These are phyloP conservation scores for Tetranychus piercei DNA, from an alignment of 2,888 invertebrate genomes.

Conservation along the genomic window DNA sequence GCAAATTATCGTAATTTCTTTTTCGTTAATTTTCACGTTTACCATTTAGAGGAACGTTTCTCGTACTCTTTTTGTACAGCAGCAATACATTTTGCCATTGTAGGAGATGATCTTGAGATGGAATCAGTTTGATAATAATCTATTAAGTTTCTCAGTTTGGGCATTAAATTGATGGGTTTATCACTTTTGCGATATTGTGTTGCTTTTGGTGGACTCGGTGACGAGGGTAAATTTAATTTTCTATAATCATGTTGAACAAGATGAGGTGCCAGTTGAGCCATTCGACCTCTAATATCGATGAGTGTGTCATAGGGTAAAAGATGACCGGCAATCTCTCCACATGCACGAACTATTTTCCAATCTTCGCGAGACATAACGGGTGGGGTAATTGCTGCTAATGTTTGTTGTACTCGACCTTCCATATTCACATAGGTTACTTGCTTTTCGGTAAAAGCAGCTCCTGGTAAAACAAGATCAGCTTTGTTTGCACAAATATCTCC, in stretches of 20 bases:
- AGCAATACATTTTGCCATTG: conserved; percentile 94
- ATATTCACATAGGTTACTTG: conserved; percentile 66
- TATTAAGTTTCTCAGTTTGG: conserved; percentile 45
- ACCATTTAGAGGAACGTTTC: conserved; percentile 13
- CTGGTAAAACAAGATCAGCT: conserved; percentile 81
- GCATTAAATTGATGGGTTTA: conserved; percentile 38
- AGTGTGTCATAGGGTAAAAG: conserved; percentile 69
- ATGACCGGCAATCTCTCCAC: conserved; percentile 62
- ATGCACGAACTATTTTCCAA: conserved; percentile 93
- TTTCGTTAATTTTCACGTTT: neutral
- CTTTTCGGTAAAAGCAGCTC: conserved; percentile 97
- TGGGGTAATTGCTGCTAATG: conserved; percentile 63
- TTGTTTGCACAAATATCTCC: conserved; percentile 72
- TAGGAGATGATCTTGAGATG: conserved; percentile 84
- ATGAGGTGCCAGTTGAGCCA: conserved; percentile 43
- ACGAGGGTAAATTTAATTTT: neutral
- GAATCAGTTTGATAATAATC: conserved; percentile 76
- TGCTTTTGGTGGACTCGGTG: neutral
- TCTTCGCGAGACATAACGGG: conserved; percentile 85
- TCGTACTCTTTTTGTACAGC: conserved; percentile 42
- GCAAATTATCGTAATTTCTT: too few species aligned
- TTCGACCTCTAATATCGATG: conserved; percentile 57
- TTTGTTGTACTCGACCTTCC: conserved; percentile 87
- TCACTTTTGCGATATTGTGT: neutral
- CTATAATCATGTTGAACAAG: conserved; percentile 20